phyloP scores from a whole-genome alignment of 2,113 vertebrate species.

The Asarcornis scutulata region DNA sequence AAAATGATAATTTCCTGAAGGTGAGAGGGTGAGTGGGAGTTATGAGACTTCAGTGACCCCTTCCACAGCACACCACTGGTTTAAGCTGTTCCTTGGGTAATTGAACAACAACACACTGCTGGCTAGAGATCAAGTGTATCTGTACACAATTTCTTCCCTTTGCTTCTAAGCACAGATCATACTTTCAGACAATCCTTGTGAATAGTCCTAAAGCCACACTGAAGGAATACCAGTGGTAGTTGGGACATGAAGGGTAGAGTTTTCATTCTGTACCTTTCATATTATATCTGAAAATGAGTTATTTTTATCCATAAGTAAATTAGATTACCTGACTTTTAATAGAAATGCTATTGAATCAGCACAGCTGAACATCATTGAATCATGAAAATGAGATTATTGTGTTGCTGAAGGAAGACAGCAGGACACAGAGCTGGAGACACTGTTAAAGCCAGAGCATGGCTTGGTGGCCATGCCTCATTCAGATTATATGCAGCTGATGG shows the following conservation, averaged over 20 bases:
- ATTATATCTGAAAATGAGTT: neutral
- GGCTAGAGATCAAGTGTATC: too few relatives aligned
- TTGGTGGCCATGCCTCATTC: neutral
- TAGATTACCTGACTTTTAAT: slow-evolving; percentile 31
- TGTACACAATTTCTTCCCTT: fast-evolving
- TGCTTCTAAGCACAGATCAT: neutral
- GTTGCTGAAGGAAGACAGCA: neutral
- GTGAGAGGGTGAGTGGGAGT: neutral
- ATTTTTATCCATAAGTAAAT: slow-evolving; percentile 9
- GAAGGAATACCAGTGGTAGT: neutral
- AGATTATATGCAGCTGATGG: neutral
- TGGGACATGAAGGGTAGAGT: neutral
- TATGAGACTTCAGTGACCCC: neutral
- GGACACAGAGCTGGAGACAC: neutral
- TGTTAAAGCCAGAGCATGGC: neutral
- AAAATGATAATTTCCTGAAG: neutral
- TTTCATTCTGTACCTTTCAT: neutral
- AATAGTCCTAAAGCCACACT: neutral
- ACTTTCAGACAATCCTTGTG: neutral
- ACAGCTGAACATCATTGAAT: neutral
- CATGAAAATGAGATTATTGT: slow-evolving; percentile 18
- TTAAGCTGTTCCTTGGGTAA: neutral
- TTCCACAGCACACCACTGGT: neutral
- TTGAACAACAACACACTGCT: neutral
- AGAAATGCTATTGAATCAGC: slow-evolving; percentile 32